Conservation (phyloP, 2,113 vertebrate species). For the Vulpes lagopus region DNA sequence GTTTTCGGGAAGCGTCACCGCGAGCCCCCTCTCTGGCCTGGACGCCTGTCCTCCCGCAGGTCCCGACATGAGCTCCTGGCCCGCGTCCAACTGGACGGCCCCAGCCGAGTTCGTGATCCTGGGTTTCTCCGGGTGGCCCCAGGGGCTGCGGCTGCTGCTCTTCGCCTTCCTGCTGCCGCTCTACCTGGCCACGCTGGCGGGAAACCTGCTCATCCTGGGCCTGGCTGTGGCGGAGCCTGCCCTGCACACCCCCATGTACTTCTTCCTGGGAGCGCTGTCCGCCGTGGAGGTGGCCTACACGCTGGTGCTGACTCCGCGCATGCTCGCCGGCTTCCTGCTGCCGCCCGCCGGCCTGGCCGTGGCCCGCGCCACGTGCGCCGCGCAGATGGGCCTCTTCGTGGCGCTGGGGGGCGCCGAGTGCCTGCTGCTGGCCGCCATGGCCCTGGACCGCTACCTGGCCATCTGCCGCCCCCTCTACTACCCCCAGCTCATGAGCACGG, state of each 20-base stretch:
- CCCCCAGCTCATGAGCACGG: conserved; percentile 69
- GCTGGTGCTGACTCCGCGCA: conserved; percentile 50
- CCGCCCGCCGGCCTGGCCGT: conserved; percentile 45
- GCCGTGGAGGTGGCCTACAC: conserved; percentile 75
- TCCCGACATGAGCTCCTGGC: neutral
- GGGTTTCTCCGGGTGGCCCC: conserved; percentile 70
- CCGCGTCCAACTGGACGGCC: neutral
- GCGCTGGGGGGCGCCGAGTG: conserved; percentile 77
- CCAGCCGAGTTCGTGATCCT: conserved; percentile 70
- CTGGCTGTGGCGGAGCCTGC: conserved; percentile 39
- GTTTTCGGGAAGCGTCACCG: fast-evolving
- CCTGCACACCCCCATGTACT: conserved; percentile 76
- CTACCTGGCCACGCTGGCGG: conserved; percentile 60
- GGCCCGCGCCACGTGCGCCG: conserved; percentile 64
- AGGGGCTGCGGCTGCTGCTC: conserved; percentile 36
- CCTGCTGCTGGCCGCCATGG: conserved; percentile 77
- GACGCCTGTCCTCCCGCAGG: neutral
- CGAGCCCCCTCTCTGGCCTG: neutral
- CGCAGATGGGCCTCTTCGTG: conserved; percentile 78
- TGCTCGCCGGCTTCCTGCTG: conserved; percentile 75
- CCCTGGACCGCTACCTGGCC: conserved; percentile 79
- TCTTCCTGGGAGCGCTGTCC: conserved; percentile 73
- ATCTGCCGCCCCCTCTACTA: conserved; percentile 78
- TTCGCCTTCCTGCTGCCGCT: conserved; percentile 68
- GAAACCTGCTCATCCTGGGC: conserved; percentile 74